A percentile compares a stretch with the other conserved stretches of the same genome.
phyloP scores from a whole-genome alignment of 1,140 invertebrate species.

The Helicorthomorpha holstii region DNA sequence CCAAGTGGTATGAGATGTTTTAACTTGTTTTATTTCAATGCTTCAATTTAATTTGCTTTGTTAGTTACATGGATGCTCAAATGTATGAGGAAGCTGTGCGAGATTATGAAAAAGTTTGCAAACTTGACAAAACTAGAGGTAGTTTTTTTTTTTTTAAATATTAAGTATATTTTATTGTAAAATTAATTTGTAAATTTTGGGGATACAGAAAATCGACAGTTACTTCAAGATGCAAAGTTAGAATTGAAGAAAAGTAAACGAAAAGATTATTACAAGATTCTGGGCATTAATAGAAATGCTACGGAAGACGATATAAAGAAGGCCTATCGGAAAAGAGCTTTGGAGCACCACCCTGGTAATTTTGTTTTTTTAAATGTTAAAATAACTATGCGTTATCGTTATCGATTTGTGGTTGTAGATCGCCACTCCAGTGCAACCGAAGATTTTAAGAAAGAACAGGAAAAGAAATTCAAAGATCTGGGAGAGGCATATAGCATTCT shows the following conservation, averaged over 20 bases:
- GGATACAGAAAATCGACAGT: slow-evolving; percentile 42
- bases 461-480: slow-evolving; percentile 91
- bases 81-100: slow-evolving; percentile 75
- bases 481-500: slow-evolving; percentile 92
- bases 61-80: slow-evolving; percentile 54
- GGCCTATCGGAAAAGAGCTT: slow-evolving; percentile 78
- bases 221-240: slow-evolving; percentile 69
- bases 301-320: slow-evolving; percentile 90
- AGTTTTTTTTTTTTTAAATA: slow-evolving; percentile 7
- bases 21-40: background rate
- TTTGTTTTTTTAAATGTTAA: slow-evolving; percentile 6
- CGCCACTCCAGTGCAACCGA: slow-evolving; percentile 72
- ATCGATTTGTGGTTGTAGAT: slow-evolving; percentile 34
- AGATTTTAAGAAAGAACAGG: slow-evolving; percentile 69
- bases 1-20: slow-evolving; percentile 39
- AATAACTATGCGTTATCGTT: background rate
- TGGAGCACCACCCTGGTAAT: slow-evolving; percentile 62
- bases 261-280: slow-evolving; percentile 95
- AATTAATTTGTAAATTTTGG: background rate
- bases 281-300: slow-evolving; percentile 69
- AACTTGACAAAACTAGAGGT: slow-evolving; percentile 64
- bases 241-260: slow-evolving; percentile 78
- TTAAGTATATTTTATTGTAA: background rate
- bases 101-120: slow-evolving; percentile 74
- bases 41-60: slow-evolving; percentile 10